phyloP scores from a whole-genome alignment of 2,888 invertebrate species.

The Notodromas monacha region DNA sequence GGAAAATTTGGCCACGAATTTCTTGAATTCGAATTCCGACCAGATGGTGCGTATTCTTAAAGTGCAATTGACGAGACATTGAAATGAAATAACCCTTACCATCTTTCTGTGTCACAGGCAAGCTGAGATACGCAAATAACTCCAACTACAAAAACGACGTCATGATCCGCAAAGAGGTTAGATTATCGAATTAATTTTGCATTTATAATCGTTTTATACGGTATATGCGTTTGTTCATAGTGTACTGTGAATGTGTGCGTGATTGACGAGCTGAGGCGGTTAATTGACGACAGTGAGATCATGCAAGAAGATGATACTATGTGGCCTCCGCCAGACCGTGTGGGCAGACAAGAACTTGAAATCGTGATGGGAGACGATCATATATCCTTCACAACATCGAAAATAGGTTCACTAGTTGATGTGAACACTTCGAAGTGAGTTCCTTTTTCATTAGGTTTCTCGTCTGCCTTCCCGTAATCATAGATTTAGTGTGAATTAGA shows the following conservation, averaged over 20 bases:
- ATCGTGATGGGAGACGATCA: constrained; percentile 98
- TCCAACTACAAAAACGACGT: constrained; percentile 99
- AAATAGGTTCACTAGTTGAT: constrained; percentile 90
- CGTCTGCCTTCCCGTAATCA: too few species aligned
- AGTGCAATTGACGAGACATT: too few species aligned
- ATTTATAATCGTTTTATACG: too few species aligned
- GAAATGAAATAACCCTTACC: too few species aligned
- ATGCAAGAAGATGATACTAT: constrained; percentile 24
- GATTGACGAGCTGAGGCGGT: constrained; percentile 80
- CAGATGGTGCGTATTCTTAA: constrained; percentile 35
- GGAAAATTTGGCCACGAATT: constrained; percentile 99
- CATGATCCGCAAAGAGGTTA: constrained; percentile 68
- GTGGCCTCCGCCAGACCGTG: constrained; percentile 29
- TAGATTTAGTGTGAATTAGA: too few species aligned
- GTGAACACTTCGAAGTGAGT: constrained; percentile 61
- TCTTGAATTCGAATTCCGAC: constrained; percentile 91
- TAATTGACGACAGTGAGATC: constrained; percentile 78
- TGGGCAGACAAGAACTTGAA: constrained; percentile 57
- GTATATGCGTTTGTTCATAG: too few species aligned
- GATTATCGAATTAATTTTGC: too few species aligned
- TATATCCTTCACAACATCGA: constrained; percentile 96
- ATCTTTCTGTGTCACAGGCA: too few species aligned
- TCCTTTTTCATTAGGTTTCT: too few species aligned
- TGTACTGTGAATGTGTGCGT: constrained; percentile 83
- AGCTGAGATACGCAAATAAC: constrained; percentile 92